phyloP scores from a whole-genome alignment of 2,113 vertebrate species.

The Anser cygnoides region DNA sequence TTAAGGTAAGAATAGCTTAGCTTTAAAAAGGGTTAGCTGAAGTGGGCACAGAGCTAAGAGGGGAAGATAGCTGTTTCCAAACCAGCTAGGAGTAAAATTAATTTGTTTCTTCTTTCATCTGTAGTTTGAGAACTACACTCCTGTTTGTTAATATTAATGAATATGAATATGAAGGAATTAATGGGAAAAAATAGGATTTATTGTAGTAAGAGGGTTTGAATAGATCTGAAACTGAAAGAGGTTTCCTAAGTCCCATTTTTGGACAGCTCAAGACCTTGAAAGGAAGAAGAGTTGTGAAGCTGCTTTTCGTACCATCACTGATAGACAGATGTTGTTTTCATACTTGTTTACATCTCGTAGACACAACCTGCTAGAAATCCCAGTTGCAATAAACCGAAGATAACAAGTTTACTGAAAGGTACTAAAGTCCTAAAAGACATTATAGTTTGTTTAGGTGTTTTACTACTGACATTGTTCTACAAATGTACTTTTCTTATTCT shows the following conservation, averaged over 20 bases:
- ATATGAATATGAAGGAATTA: neutral
- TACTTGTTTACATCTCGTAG: neutral
- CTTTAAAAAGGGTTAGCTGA: neutral
- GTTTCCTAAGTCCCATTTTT: rapidly evolving
- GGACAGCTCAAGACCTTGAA: rapidly evolving
- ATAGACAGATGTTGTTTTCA: rapidly evolving
- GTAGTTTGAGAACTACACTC: neutral
- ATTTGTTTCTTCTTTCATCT: neutral
- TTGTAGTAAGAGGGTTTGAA: neutral
- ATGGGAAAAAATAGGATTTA: neutral
- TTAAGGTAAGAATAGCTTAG: neutral
- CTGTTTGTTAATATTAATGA: neutral
- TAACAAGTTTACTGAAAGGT: neutral
- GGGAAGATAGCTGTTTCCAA: neutral
- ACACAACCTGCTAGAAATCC: neutral
- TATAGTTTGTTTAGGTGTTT: rapidly evolving
- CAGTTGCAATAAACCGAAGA: neutral
- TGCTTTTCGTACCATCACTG: neutral
- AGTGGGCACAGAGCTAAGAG: neutral
- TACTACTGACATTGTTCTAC: rapidly evolving
- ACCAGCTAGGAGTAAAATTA: neutral
- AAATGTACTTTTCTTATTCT: rapidly evolving
- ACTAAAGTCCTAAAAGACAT: neutral
- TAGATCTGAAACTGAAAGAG: neutral
- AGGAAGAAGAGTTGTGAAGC: neutral